These are phyloP conservation scores for Parauchenoglanis ngamensis DNA, from an alignment of 2,797 vertebrate species.

Conservation along the genomic window DNA sequence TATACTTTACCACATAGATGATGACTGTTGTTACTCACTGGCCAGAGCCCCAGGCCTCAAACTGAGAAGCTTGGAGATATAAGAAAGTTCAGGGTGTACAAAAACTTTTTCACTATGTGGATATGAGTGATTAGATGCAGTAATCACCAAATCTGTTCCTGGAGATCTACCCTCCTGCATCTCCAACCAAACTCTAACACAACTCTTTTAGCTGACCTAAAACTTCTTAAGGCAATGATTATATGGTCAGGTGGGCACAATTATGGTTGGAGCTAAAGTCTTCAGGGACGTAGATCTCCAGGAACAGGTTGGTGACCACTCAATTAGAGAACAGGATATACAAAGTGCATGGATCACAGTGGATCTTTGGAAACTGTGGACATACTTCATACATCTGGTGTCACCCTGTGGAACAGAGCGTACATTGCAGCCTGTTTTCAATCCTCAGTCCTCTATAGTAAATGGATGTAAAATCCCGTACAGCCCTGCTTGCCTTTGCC, in stretches of 20 bases:
- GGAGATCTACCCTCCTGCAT: too few relatives aligned
- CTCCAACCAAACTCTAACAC: too few relatives aligned
- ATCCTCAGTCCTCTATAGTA: not conserved
- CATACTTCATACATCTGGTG: slow-evolving; percentile 37
- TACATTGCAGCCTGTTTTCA: slow-evolving; percentile 39
- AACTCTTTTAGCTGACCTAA: too few relatives aligned
- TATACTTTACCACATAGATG: slow-evolving; percentile 13
- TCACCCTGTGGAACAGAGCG: slow-evolving; percentile 38
- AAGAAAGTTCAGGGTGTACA: not conserved
- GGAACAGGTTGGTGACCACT: too few relatives aligned
- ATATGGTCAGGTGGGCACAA: too few relatives aligned
- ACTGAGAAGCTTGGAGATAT: not conserved
- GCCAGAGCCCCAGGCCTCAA: not conserved
- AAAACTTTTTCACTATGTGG: not conserved
- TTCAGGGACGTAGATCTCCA: too few relatives aligned
- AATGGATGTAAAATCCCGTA: not conserved
- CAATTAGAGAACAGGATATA: not conserved
- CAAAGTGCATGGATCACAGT: not conserved
- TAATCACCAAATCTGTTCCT: too few relatives aligned
- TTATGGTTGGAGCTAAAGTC: too few relatives aligned
- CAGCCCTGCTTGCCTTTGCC: not conserved
- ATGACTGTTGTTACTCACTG: not conserved
- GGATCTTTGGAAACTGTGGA: not conserved
- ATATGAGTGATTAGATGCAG: not conserved
- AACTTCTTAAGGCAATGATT: too few relatives aligned